Base-by-base conservation (phyloP, 2,113 vertebrate genomes). In the Onychorhynchus coronatus region DNA sequence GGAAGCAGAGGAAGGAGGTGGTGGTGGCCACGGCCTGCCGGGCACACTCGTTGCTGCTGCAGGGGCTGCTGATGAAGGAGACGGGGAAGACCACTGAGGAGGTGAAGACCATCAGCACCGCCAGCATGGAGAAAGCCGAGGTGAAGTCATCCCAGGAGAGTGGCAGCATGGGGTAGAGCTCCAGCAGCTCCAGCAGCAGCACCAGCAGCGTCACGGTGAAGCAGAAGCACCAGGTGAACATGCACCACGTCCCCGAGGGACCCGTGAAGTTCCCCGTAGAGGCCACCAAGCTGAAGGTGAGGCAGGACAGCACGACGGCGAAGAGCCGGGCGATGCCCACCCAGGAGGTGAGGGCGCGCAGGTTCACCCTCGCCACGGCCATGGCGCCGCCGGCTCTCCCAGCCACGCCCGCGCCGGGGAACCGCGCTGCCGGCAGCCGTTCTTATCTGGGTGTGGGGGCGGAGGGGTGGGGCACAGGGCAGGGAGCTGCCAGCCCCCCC, bases 81-180 rank as follows among this genome's bases (percentile, higher is more conserved):
- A 97, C 24, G 0, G 99, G 98, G 90, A 98, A 99, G 83, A 99
- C 96, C 80, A 99, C 95, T 3, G 99, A 99, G 11, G 98, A 95
- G 27, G 98, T 98, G 85, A 99, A 95, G 91, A 98, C 91, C 99
- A 99, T 98, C 39, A 99, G 77, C 0, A 98, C 77, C 0, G 98
- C 98, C 95, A 99, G 85, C 99, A 99, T 98, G 93, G 98, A 97
- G 80, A 98, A 99, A 30, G 98, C 98, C 0, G 98, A 93, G 6
- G 98, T 99, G 97, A 99, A 99, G 95, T 99, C 98, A 0, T 98
- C 97, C 99, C 99, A 99, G 95, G 99, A 99, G 76, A 99, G 97
- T 0, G 98, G 98, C 82, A 99, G 63, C 76, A 88, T 95, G 0
- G 37, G 5, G 27, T 67, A 83, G 72, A 99, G 73, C 72, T 81